Evolutionary conservation across 2,113 vertebrate species (phyloP).

Genomic region (Toxotes jaculatrix): DNA sequence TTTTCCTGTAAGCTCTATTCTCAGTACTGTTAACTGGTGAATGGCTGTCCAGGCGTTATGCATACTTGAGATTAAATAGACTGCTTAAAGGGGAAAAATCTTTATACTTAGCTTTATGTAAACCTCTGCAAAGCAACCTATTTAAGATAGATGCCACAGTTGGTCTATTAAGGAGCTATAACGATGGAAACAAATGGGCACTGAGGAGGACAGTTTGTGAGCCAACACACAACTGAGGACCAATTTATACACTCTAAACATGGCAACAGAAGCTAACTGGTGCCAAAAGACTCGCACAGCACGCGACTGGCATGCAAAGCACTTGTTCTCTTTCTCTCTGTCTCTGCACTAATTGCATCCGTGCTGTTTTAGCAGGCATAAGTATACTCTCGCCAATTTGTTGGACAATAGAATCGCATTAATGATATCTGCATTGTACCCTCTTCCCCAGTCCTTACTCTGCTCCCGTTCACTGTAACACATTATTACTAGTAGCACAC

Average conservation of each 20-base stretch:
- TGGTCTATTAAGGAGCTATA: slow-evolving; percentile 63
- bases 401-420: slow-evolving; percentile 59
- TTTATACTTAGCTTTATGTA: slow-evolving; percentile 44
- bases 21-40: slow-evolving; percentile 37
- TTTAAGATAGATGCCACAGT: slow-evolving; percentile 58
- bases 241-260: slow-evolving; percentile 66
- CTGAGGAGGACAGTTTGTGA: slow-evolving; percentile 57
- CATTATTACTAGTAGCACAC: not conserved
- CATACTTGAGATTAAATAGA: slow-evolving; percentile 58
- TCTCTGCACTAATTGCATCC: slow-evolving; percentile 65
- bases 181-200: slow-evolving; percentile 65
- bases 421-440: slow-evolving; percentile 57
- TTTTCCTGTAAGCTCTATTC: slow-evolving; percentile 37
- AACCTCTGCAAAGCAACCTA: slow-evolving; percentile 51
- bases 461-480: slow-evolving; percentile 6
- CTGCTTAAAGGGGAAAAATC: slow-evolving; percentile 31
- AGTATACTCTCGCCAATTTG: slow-evolving; percentile 66
- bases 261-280: slow-evolving; percentile 60
- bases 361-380: slow-evolving; percentile 58
- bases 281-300: slow-evolving; percentile 64
- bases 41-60: slow-evolving; percentile 21
- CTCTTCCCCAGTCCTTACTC: slow-evolving; percentile 20
- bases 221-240: slow-evolving; percentile 57
- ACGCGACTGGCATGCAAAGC: slow-evolving; percentile 60
- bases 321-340: slow-evolving; percentile 35